Percentiles rank a stretch among this genome's conserved stretches.
These are phyloP conservation scores for Torymus aiolomorphi DNA, from an alignment of 2,888 invertebrate genomes.

Conservation along the genomic window DNA sequence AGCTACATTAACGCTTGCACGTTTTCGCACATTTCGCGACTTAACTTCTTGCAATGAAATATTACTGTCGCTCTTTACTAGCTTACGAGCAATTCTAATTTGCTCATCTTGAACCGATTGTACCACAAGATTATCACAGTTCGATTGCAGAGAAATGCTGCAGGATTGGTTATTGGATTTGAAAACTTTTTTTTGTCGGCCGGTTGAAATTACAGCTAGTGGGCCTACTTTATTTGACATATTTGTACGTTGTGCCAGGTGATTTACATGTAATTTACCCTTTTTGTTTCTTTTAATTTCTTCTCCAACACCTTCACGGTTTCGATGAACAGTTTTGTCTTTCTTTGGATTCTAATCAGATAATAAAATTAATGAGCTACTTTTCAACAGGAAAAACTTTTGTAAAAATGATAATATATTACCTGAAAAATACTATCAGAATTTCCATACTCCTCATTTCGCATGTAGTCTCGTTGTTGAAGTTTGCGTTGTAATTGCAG, in stretches of 20 bases:
- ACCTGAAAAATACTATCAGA: conserved; percentile 66
- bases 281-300: conserved; percentile 67
- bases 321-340: conserved; percentile 68
- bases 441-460: conserved; percentile 79
- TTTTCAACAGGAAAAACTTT: background rate
- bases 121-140: conserved; percentile 73
- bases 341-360: conserved; percentile 66
- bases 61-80: conserved; percentile 62
- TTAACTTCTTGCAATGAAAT: conserved; percentile 60
- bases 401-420: conserved; percentile 40
- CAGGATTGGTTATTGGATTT: conserved; percentile 66
- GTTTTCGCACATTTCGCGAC: conserved; percentile 68
- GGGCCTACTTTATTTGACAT: conserved; percentile 58
- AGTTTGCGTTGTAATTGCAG: conserved; percentile 83
- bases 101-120: conserved; percentile 66
- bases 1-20: conserved; percentile 63
- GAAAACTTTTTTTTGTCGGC: conserved; percentile 67
- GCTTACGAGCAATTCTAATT: conserved; percentile 64
- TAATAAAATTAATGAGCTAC: background rate
- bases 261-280: conserved; percentile 68
- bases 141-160: conserved; percentile 70
- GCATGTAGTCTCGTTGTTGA: conserved; percentile 82
- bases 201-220: conserved; percentile 57
- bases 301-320: conserved; percentile 59
- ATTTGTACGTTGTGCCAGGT: conserved; percentile 69